A percentile compares a stretch with the other conserved stretches of the same genome.
These are phyloP conservation scores for Gadus chalcogrammus DNA, from an alignment of 2,113 vertebrate genomes.

Conservation along the genomic window DNA sequence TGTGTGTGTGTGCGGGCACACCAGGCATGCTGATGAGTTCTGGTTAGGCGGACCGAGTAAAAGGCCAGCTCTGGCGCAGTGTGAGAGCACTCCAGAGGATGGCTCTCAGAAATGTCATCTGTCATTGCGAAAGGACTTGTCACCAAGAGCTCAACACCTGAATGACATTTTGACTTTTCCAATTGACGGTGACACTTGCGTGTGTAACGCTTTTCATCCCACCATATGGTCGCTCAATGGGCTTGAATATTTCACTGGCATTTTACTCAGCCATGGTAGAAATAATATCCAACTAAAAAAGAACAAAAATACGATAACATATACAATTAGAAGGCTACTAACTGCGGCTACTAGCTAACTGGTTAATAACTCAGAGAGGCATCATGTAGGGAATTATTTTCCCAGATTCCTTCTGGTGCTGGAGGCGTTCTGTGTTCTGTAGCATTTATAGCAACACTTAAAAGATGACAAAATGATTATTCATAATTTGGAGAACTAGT, in stretches of 20 bases:
- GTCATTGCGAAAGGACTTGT: conserved; percentile 63
- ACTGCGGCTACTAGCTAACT: too few species aligned
- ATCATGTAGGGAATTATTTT: too few species aligned
- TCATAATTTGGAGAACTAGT: too few species aligned
- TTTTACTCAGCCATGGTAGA: conserved; percentile 15
- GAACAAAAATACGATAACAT: too few species aligned
- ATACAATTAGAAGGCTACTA: too few species aligned
- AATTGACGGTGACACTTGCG: conserved; percentile 35
- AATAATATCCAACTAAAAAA: neutral
- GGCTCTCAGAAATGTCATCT: conserved; percentile 68
- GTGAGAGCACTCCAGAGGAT: conserved; percentile 50
- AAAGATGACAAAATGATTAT: too few species aligned
- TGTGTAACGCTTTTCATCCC: conserved; percentile 9
- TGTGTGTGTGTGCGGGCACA: neutral
- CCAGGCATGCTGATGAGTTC: conserved; percentile 45
- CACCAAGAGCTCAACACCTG: conserved; percentile 50
- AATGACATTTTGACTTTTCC: conserved; percentile 60
- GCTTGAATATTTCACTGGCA: neutral
- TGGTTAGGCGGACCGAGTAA: conserved; percentile 54
- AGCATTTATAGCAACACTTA: too few species aligned
- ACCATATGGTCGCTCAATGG: conserved; percentile 16
- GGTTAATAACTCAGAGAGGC: too few species aligned
- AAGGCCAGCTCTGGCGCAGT: conserved; percentile 62
- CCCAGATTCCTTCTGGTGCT: too few species aligned
- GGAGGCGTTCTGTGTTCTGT: too few species aligned